Base-by-base conservation (phyloP, 2,797 vertebrate genomes). In the Tadarida brasiliensis region DNA sequence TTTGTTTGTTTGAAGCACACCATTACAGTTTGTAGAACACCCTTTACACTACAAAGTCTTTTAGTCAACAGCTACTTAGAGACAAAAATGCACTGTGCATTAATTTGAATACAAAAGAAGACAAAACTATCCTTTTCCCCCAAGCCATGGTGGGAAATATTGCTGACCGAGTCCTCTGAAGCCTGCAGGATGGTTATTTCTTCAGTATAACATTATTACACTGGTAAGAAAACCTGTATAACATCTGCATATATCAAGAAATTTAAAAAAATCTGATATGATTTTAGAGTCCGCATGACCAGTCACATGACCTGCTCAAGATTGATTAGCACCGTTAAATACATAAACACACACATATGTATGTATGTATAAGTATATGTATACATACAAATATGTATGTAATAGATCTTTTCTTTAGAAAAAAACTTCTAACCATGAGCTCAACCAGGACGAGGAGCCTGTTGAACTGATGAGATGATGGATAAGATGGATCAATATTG, bases 201-300 rank as follows among this genome's bases (percentile, higher is more conserved):
- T 98, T 99, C 98, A 98, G 98, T 98, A 98, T 98, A 98, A 98
- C 99, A 99, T 99, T 98, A 99, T 99, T 99, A 99, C 99, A 99
- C 99, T 99, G 98, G 99, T 99, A 99, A 99, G 98, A 99, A 99
- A 99, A 99, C 99, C 99, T 99, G 99, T 99, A 99, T 99, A 99
- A 99, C 99, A 99, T 99, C 99, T 99, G 99, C 99, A 99, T 99
- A 99, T 99, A 99, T 99, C 99, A 99, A 99, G 99, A 99, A 99
- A 99, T 99, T 99, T 98, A 47, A 98, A 98, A 98, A 99, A 99
- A 98, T 99, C 99, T 99, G 99, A 99, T 99, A 99, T 99, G 99
- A 99, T 99, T 99, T 98, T 99, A 99, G 99, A 99, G 99, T 99
- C 99, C 99, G 99, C 99, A 99, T 99, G 99, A 99, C 99, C 99